Evolutionary conservation across 2,113 vertebrate species (phyloP).

Genomic region (Phrynocephalus versicolor): DNA sequence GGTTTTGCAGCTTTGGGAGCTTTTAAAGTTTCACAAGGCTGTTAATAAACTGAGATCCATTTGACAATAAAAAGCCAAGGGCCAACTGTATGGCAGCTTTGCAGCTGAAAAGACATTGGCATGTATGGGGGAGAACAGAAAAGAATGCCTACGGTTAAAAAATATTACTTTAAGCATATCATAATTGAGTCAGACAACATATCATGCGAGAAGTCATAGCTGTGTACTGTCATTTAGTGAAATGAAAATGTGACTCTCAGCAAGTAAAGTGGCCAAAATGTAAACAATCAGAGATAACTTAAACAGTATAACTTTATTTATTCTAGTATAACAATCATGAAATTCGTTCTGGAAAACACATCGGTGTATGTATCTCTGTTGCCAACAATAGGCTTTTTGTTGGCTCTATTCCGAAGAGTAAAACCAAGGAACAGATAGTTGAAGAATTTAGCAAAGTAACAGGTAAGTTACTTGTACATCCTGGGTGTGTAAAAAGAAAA

Average conservation of each 20-base stretch:
- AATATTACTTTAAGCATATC: neutral
- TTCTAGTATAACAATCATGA: constrained; percentile 96
- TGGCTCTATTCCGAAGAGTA: constrained; percentile 98
- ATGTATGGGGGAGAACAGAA: neutral
- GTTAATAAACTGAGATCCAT: neutral
- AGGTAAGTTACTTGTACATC: constrained; percentile 77
- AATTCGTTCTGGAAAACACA: constrained; percentile 97
- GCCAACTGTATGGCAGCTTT: neutral
- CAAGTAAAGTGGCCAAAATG: neutral
- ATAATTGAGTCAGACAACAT: neutral
- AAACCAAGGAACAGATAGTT: constrained; percentile 99
- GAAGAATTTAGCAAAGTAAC: constrained; percentile 99
- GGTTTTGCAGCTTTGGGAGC: too few species aligned
- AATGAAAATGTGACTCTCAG: neutral
- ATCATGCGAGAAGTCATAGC: neutral
- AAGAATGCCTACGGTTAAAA: neutral
- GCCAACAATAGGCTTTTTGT: constrained; percentile 99
- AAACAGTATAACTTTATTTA: constrained; percentile 39
- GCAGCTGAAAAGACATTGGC: neutral
- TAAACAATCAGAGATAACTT: neutral
- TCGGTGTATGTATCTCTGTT: constrained; percentile 98
- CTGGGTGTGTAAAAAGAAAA: neutral
- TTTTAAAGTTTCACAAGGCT: neutral
- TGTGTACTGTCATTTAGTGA: neutral
- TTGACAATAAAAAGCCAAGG: neutral